Evolutionary conservation across 2,113 vertebrate genomes (phyloP).

Genomic region (Myiagra hebetior): DNA sequence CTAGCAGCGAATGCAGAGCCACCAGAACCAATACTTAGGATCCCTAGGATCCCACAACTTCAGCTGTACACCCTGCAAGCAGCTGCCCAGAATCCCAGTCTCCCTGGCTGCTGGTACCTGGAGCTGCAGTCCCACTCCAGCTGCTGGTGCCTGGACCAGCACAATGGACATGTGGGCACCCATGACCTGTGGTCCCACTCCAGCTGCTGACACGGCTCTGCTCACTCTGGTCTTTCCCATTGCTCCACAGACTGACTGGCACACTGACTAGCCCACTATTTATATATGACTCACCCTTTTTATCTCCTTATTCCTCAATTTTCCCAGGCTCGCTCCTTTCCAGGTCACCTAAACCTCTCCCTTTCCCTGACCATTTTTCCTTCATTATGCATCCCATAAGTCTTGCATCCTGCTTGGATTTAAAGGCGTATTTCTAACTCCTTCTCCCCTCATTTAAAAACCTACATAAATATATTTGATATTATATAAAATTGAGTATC

Average conservation of each 20-base stretch:
- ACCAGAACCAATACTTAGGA: neutral
- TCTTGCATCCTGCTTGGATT: neutral
- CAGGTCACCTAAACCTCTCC: neutral
- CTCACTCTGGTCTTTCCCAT: neutral
- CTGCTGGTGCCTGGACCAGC: accelerated
- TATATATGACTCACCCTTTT: neutral
- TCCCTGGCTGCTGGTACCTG: accelerated
- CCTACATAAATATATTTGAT: neutral
- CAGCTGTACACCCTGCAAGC: accelerated
- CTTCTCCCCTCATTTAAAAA: neutral
- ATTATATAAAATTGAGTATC: neutral
- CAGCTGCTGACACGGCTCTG: neutral
- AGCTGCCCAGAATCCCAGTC: neutral
- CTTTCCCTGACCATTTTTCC: neutral
- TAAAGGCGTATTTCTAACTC: neutral
- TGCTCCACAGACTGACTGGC: neutral
- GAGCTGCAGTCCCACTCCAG: neutral
- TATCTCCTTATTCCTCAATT: neutral
- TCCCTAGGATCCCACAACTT: neutral
- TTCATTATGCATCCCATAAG: neutral
- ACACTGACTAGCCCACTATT: neutral
- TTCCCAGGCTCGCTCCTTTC: neutral
- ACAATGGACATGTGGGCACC: accelerated
- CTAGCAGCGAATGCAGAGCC: neutral
- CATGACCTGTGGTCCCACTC: accelerated